Percentiles rank a stretch among this genome's conserved stretches.
phyloP scores from a whole-genome alignment of 2,113 vertebrate species.

The Dasypus novemcinctus region DNA sequence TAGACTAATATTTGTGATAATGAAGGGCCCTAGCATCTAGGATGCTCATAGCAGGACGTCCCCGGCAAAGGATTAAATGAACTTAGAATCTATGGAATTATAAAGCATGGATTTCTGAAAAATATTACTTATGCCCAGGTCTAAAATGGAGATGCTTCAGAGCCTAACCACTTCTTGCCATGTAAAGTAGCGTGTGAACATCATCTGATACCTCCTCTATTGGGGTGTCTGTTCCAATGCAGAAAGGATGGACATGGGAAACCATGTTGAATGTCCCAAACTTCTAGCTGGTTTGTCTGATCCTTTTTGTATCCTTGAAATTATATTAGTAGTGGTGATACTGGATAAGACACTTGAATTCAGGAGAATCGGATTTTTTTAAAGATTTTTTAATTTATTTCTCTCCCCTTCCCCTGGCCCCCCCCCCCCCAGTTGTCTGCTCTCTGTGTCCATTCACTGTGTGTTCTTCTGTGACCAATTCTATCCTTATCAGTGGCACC shows the following conservation, averaged over 20 bases:
- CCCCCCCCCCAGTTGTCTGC: no score
- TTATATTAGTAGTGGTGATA: neutral
- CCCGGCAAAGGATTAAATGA: neutral
- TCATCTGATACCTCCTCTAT: neutral
- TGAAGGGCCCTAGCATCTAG: neutral
- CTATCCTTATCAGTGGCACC: no score
- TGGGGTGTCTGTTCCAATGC: neutral
- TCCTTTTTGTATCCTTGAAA: neutral
- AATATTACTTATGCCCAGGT: neutral
- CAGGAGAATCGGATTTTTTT: no score
- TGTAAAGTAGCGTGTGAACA: neutral
- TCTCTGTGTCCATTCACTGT: no score
- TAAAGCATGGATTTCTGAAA: neutral
- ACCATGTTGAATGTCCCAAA: neutral
- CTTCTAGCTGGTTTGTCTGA: neutral
- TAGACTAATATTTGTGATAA: neutral
- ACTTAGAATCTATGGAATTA: neutral
- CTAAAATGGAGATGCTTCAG: neutral
- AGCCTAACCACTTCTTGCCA: neutral
- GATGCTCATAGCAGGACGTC: neutral
- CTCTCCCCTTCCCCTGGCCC: no score
- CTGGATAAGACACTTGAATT: neutral
- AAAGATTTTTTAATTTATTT: no score
- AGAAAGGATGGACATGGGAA: neutral
- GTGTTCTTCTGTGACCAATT: no score